Evolutionary conservation across 1,140 invertebrate genomes (phyloP), one percentile per base, ranked within the genome.

Genomic region (Drosophila ananassae): DNA sequence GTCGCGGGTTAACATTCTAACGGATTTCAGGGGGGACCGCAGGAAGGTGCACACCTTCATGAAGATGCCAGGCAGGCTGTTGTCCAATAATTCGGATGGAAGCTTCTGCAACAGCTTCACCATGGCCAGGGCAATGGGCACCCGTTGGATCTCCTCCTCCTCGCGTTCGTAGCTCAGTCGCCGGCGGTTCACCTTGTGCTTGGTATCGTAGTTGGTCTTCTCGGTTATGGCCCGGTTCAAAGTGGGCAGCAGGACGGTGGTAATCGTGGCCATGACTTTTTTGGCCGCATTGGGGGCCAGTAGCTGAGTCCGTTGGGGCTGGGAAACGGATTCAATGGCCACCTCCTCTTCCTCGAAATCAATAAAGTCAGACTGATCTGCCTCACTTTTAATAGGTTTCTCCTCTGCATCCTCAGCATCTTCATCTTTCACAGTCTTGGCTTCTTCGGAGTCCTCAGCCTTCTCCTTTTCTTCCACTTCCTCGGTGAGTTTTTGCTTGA

Each of bases 61-160:
- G 44, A 99, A 95, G 32, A 99, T 95, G 54, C 97, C 91, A 41
- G 97, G 95, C 37, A 99, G 92, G 92, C 97, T 96, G 51, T 94
- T 92, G 37, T 96, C 94, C 12, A 99, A 85, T 25, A 97, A 92
- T 64, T 94, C 92, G 71, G 94, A 92, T 0, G 98, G 98, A 37
- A 99, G 92, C 77, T 96, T 96, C 82, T 99, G 97, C 9, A 99
- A 90, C 21, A 99, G 89, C 90, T 99, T 99, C 0, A 99, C 96
- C 73, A 98, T 93, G 1, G 98, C 98, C 39, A 99, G 92, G 1
- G 98, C 97, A 73, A 99, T 95, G 0, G 98, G 98, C 9, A 99
- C 96, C 59, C 97, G 93, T 59, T 97, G 92, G 73, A 99, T 95
- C 89, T 99, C 98, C 73, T 98, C 96, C 80, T 99, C 97, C 76